phyloP scores from a whole-genome alignment of 92 coral and sea anemone genomes.

The Phenganax marumi region DNA sequence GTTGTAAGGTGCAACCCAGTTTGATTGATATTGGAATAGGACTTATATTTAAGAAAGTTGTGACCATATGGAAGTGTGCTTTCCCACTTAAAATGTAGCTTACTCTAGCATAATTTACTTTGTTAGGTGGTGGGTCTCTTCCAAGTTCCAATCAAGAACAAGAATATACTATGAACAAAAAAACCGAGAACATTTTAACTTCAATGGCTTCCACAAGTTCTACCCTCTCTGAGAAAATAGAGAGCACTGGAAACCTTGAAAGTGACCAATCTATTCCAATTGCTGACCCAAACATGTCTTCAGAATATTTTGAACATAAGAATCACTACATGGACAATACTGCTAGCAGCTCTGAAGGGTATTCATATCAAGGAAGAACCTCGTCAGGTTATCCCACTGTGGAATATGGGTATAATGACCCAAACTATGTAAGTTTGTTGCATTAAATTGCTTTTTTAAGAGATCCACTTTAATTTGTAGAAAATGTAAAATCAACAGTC shows the following conservation, averaged over 20 bases:
- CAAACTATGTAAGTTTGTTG: conserved; percentile 8
- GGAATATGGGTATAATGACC: not conserved
- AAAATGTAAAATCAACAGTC: not conserved
- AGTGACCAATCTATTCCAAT: not conserved
- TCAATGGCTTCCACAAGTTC: not conserved
- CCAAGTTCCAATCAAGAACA: not conserved
- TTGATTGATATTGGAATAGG: too few species aligned
- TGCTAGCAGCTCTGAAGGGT: not conserved
- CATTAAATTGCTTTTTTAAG: not conserved
- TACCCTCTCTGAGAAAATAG: not conserved
- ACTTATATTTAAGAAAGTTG: too few species aligned
- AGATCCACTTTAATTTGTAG: not conserved
- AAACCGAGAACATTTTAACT: not conserved
- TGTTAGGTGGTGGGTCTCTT: conserved; percentile 3
- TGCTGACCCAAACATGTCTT: not conserved
- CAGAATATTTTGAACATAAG: conserved; percentile 6
- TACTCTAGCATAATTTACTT: not conserved
- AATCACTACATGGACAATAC: not conserved
- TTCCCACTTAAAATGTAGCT: not conserved
- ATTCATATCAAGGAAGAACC: not conserved
- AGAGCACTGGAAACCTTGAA: not conserved
- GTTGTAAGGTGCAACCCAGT: too few species aligned
- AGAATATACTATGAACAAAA: not conserved
- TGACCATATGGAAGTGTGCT: not conserved
- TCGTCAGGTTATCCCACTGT: not conserved